phyloP scores from a whole-genome alignment of 2,888 invertebrate genomes.

The Copidosoma aretas region DNA sequence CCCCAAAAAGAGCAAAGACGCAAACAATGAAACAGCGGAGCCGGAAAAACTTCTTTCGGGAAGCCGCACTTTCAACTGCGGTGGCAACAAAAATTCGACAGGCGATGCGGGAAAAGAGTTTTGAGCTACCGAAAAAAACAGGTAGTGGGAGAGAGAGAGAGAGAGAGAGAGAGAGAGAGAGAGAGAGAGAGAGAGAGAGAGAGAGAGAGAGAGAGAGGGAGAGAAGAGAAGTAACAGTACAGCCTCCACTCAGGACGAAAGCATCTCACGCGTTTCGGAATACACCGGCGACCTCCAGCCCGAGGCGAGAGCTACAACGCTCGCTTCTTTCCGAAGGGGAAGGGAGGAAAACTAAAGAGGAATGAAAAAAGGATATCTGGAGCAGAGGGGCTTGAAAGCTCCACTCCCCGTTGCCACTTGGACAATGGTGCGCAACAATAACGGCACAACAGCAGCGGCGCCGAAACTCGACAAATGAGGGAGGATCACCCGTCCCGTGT shows the following conservation, averaged over 20 bases:
- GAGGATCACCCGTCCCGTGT: background rate
- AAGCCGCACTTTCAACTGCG: background rate
- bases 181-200: conserved; percentile 2
- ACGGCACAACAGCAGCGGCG: conserved; percentile 21
- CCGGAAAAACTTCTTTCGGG: no score
- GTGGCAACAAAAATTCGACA: background rate
- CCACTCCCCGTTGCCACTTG: conserved; percentile 10
- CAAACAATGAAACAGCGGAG: no score
- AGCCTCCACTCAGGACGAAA: conserved; percentile 14
- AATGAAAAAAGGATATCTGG: background rate
- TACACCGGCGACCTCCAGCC: conserved; percentile 20
- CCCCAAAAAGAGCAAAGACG: no score
- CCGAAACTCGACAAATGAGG: conserved; percentile 16
- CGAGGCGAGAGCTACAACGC: conserved; percentile 14
- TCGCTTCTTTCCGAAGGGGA: background rate
- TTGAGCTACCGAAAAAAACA: conserved; percentile 8
- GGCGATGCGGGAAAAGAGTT: conserved; percentile 12
- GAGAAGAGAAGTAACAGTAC: background rate
- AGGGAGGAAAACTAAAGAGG: background rate
- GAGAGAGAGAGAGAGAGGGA: background rate
- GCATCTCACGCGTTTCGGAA: conserved; percentile 18
- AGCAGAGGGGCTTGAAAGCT: conserved; percentile 25
- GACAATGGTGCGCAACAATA: conserved; percentile 33
- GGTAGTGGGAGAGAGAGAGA: conserved; percentile 1
- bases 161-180: conserved; percentile 3